Evolutionary conservation across 2,888 invertebrate species (phyloP).

Genomic region (Melanostoma mellinum): DNA sequence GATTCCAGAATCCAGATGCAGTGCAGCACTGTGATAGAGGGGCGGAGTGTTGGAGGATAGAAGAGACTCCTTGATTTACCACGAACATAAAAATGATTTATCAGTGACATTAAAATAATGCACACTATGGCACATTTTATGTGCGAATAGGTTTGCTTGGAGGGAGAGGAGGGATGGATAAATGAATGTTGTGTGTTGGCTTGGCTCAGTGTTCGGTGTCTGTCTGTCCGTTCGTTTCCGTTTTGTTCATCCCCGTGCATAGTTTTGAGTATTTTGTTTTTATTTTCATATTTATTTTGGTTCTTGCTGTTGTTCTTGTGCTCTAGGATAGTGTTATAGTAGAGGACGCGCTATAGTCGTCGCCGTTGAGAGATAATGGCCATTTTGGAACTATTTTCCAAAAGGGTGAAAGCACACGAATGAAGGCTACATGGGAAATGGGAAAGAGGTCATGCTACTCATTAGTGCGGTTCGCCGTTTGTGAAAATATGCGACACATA

Average conservation of each 20-base stretch:
- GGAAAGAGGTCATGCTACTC: conserved; percentile 62
- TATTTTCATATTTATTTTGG: conserved; percentile 12
- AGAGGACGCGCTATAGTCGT: conserved; percentile 20
- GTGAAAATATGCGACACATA: conserved; percentile 65
- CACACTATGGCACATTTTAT: conserved; percentile 82
- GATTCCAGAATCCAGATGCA: conserved; percentile 60
- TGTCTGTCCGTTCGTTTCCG: conserved; percentile 41
- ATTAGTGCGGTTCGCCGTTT: conserved; percentile 60
- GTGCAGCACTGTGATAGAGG: conserved; percentile 43
- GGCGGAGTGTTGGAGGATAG: conserved; percentile 56
- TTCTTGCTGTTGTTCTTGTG: conserved; percentile 35
- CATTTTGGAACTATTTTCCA: conserved; percentile 53
- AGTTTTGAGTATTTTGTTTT: conserved; percentile 44
- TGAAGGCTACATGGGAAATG: neutral
- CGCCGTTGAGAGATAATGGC: conserved; percentile 62
- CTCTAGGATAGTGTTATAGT: conserved; percentile 17
- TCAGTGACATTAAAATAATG: conserved; percentile 81
- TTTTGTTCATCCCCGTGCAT: conserved; percentile 46
- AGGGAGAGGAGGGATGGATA: conserved; percentile 39
- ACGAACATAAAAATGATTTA: conserved; percentile 82
- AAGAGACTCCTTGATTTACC: conserved; percentile 80
- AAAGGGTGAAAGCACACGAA: conserved; percentile 4
- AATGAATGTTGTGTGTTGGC: conserved; percentile 70
- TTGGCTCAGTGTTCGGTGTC: conserved; percentile 50
- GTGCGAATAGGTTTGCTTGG: conserved; percentile 80